Conservation (phyloP, 2,888 invertebrate species). For the Siphlonurus alternatus region DNA sequence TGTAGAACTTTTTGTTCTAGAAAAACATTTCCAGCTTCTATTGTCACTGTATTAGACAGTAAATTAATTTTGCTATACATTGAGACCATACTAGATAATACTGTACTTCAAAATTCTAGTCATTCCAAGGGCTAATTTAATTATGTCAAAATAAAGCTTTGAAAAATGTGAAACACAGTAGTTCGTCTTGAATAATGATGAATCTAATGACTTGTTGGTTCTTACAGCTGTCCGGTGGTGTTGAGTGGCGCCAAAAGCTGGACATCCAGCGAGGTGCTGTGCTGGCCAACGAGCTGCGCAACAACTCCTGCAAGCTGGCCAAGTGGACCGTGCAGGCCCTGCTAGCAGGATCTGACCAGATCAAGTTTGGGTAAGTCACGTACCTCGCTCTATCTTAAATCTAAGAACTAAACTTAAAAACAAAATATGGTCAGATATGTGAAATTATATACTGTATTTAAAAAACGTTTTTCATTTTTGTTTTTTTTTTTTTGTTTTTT, state of each 20-base stretch:
- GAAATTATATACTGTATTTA: neutral
- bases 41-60: too few species aligned
- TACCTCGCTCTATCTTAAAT: neutral
- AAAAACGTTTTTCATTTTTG: neutral
- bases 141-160: too few species aligned
- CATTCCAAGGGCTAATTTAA: too few species aligned
- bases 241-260: constrained; percentile 96
- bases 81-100: too few species aligned
- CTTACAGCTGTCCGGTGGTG: constrained; percentile 63
- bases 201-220: too few species aligned
- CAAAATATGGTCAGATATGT: too few species aligned
- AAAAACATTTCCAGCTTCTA: neutral
- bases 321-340: constrained; percentile 97
- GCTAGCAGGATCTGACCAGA: constrained; percentile 88
- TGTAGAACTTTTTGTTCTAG: neutral
- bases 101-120: too few species aligned
- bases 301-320: constrained; percentile 98
- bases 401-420: too few species aligned
- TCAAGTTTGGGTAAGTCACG: constrained; percentile 78
- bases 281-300: constrained; percentile 91
- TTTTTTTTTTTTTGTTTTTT: neutral
- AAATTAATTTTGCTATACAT: too few species aligned
- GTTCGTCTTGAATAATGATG: too few species aligned
- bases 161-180: too few species aligned
- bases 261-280: constrained; percentile 98